phyloP scores from a whole-genome alignment of 2,113 vertebrate genomes.

The Nothobranchius furzeri region DNA sequence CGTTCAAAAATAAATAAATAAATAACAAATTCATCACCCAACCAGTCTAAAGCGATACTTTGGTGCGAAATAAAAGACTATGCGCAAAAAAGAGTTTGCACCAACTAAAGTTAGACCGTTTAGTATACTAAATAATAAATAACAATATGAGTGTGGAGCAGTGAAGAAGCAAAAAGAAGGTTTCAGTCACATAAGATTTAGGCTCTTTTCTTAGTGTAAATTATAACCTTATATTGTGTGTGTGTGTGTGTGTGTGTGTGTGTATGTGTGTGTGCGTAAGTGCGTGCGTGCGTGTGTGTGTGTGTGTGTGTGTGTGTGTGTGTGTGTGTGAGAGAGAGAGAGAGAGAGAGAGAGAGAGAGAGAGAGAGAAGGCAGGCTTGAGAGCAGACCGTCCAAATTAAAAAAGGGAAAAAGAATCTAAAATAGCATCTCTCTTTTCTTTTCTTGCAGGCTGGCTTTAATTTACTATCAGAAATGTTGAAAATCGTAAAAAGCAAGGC shows the following conservation, averaged over 20 bases:
- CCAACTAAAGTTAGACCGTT: background rate
- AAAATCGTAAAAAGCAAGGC: conserved; percentile 16
- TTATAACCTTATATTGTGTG: background rate
- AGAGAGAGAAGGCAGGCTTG: background rate
- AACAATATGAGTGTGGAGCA: too few species aligned
- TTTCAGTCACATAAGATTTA: too few species aligned
- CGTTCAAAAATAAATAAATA: background rate
- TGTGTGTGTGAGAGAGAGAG: too few species aligned
- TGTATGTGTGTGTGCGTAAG: too few species aligned
- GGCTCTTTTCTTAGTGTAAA: too few species aligned
- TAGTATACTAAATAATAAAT: background rate
- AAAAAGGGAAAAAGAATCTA: conserved; percentile 31
- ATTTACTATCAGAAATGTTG: conserved; percentile 49
- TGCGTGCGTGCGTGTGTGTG: too few species aligned
- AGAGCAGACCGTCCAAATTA: conserved; percentile 25
- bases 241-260: background rate
- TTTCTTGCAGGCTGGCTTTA: conserved; percentile 13
- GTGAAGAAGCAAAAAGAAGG: too few species aligned
- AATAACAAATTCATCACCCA: too few species aligned
- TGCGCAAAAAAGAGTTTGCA: background rate
- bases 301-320: too few species aligned
- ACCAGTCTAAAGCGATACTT: too few species aligned
- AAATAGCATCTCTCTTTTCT: conserved; percentile 30
- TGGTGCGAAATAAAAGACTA: background rate
- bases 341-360: too few species aligned